These are phyloP conservation scores for Psittacula derbiana DNA, from an alignment of 2,797 vertebrate species.

Conservation along the genomic window DNA sequence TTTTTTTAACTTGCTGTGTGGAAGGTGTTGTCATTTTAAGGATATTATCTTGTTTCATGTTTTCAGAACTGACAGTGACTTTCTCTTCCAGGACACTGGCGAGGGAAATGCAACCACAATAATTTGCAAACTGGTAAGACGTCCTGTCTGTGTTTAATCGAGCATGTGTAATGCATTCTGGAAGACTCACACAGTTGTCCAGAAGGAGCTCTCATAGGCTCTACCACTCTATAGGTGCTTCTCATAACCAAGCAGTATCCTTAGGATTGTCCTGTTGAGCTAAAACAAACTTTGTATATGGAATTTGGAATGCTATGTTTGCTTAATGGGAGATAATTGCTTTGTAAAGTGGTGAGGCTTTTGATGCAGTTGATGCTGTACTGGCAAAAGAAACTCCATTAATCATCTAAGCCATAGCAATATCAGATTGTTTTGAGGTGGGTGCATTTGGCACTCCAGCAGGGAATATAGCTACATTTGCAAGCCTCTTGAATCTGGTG, in stretches of 20 bases:
- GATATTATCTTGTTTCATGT: not conserved
- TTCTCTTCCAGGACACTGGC: slow-evolving; percentile 27
- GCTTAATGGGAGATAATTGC: not conserved
- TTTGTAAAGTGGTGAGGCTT: not conserved
- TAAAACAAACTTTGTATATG: not conserved
- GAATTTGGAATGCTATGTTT: not conserved
- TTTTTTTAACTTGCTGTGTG: not conserved
- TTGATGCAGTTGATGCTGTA: not conserved
- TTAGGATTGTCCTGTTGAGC: not conserved
- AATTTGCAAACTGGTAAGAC: slow-evolving; percentile 50
- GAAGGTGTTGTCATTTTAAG: not conserved
- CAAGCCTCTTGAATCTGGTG: not conserved
- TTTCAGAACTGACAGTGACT: not conserved
- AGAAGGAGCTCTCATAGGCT: not conserved
- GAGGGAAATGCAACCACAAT: not conserved
- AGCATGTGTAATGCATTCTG: not conserved
- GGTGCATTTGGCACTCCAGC: not conserved
- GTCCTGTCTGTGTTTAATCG: not conserved
- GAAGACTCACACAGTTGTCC: not conserved
- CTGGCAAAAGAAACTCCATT: not conserved
- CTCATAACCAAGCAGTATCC: not conserved
- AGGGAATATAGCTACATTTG: not conserved
- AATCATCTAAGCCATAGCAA: not conserved
- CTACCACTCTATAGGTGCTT: not conserved
- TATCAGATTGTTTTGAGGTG: not conserved